Percentiles rank a stretch among this genome's conserved stretches.
Evolutionary conservation across 2,113 vertebrate genomes (phyloP).

Genomic region (Orycteropus afer): DNA sequence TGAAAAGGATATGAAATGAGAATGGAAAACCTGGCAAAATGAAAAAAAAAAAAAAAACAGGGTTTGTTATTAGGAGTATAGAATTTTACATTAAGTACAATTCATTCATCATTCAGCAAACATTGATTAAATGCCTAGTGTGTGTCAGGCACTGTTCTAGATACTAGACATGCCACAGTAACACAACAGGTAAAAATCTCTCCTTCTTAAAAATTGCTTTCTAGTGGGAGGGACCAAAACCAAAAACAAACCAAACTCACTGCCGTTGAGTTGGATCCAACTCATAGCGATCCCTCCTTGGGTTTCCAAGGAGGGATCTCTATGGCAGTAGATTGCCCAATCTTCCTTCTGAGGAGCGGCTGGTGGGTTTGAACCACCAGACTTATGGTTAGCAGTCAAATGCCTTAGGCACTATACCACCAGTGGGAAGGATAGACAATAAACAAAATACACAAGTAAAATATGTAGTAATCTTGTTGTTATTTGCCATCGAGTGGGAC

Average conservation of each 20-base stretch:
- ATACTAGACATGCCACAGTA: not conserved
- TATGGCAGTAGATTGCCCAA: too few relatives aligned
- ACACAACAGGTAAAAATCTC: not conserved
- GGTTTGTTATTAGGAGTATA: not conserved
- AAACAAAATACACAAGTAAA: slow-evolving; percentile 18
- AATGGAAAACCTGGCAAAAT: not conserved
- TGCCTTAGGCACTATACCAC: too few relatives aligned
- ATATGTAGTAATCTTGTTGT: not conserved
- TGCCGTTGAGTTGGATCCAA: too few relatives aligned
- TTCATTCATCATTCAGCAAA: not conserved
- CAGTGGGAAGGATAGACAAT: not conserved
- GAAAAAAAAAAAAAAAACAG: not conserved
- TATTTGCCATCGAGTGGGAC: too few relatives aligned
- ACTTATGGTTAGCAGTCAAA: too few relatives aligned
- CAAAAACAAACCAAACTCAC: too few relatives aligned
- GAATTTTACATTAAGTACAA: slow-evolving; percentile 12
- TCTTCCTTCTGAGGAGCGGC: too few relatives aligned
- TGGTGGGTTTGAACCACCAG: too few relatives aligned
- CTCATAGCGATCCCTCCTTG: too few relatives aligned
- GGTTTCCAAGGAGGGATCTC: too few relatives aligned
- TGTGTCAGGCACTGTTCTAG: not conserved
- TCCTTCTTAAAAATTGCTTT: slow-evolving; percentile 5
- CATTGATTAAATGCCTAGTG: not conserved
- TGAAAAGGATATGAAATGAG: not conserved
- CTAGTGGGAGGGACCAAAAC: too few relatives aligned